Conservation (phyloP, 1,140 invertebrate species). For the Lucilia sericata region DNA sequence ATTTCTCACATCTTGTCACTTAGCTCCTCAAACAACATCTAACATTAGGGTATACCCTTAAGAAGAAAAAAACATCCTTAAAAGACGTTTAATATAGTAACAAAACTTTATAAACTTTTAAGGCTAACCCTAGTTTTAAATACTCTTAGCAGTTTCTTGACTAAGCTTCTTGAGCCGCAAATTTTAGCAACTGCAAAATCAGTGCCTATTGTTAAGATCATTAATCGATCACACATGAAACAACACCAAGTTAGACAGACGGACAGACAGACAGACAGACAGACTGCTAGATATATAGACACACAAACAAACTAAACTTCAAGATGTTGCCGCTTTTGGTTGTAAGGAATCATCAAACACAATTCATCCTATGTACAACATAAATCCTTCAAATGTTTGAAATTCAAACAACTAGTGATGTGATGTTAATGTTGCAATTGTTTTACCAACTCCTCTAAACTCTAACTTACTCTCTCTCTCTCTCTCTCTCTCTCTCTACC, state of each 20-base stretch:
- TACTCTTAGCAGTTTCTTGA: neutral
- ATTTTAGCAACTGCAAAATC: neutral
- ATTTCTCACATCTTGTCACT: constrained; percentile 40
- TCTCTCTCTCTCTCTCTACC: neutral
- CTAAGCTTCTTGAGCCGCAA: neutral
- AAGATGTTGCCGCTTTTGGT: constrained; percentile 32
- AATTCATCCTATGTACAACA: constrained; percentile 55
- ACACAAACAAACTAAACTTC: neutral
- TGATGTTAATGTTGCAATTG: constrained; percentile 20
- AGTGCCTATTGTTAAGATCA: constrained; percentile 38
- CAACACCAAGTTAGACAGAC: neutral
- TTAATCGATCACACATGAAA: constrained; percentile 38
- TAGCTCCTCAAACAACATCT: neutral
- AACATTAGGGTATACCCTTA: neutral
- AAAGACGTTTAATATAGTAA: neutral
- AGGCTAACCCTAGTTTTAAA: neutral
- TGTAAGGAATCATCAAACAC: constrained; percentile 40
- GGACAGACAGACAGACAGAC: neutral
- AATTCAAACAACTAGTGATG: constrained; percentile 46
- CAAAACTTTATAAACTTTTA: neutral
- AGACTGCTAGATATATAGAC: neutral
- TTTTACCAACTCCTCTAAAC: neutral
- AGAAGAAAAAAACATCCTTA: neutral
- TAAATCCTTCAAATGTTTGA: constrained; percentile 62
- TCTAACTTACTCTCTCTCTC: neutral